phyloP scores from a whole-genome alignment of 2,888 invertebrate genomes.

The Rhogogaster chlorosoma region DNA sequence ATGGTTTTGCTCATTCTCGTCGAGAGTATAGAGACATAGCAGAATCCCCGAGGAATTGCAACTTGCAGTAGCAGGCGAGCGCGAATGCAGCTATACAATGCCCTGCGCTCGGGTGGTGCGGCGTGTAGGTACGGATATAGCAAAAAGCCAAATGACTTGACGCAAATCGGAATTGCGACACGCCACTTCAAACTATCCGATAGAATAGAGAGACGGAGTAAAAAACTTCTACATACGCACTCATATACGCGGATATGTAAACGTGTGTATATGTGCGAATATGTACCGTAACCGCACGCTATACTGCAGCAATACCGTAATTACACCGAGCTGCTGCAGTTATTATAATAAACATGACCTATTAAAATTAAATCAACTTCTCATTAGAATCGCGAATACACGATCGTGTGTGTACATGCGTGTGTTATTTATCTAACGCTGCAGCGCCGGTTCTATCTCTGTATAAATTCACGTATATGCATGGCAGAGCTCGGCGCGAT shows the following conservation, averaged over 20 bases:
- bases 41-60: neutral
- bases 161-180: conserved; percentile 32
- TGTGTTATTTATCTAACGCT: neutral
- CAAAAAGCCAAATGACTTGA: conserved; percentile 24
- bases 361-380: conserved; percentile 69
- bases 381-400: conserved; percentile 60
- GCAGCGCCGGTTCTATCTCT: neutral
- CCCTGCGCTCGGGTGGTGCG: too few species aligned
- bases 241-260: neutral
- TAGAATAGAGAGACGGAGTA: too few species aligned
- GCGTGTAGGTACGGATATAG: neutral
- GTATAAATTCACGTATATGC: too few species aligned
- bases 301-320: conserved; percentile 55
- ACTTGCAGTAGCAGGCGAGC: neutral
- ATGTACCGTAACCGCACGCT: conserved; percentile 15
- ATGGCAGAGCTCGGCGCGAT: too few species aligned
- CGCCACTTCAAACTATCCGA: neutral
- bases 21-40: neutral
- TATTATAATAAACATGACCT: conserved; percentile 64
- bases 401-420: too few species aligned
- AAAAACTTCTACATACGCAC: too few species aligned
- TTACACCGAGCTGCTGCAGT: conserved; percentile 56
- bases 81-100: neutral
- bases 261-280: neutral
- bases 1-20: neutral